These are phyloP conservation scores for Noctilio leporinus DNA, from an alignment of 2,113 vertebrate species.

Conservation along the genomic window DNA sequence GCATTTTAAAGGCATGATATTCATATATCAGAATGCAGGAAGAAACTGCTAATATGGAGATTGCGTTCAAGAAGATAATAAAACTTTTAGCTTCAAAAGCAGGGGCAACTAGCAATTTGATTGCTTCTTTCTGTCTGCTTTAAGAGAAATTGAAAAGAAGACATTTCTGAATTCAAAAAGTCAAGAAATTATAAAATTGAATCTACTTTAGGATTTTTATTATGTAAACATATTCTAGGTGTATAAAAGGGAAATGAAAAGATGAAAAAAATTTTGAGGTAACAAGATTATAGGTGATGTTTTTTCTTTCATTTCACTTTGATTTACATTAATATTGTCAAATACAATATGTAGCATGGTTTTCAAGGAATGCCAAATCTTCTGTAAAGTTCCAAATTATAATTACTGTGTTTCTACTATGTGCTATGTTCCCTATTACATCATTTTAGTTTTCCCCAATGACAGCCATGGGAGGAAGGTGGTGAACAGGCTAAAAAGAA, in stretches of 20 bases:
- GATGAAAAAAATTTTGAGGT: not conserved
- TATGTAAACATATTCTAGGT: conserved; percentile 14
- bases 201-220: conserved; percentile 23
- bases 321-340: not conserved
- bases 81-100: not conserved
- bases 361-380: not conserved
- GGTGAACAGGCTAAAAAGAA: not conserved
- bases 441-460: not conserved
- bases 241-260: conserved; percentile 22
- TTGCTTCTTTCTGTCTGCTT: not conserved
- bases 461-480: not conserved
- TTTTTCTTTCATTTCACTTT: conserved; percentile 40
- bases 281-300: not conserved
- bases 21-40: not conserved
- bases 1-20: conserved; percentile 24
- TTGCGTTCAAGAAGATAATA: not conserved
- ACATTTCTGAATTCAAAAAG: conserved; percentile 31
- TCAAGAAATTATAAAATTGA: conserved; percentile 33
- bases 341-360: not conserved
- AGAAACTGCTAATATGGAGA: conserved; percentile 27
- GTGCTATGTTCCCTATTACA: not conserved
- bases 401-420: not conserved
- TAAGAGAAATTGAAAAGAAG: conserved; percentile 6
- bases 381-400: not conserved
- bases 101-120: not conserved